Base-by-base conservation (phyloP, 2,888 invertebrate genomes). In the Lasioglossum figueresi region DNA sequence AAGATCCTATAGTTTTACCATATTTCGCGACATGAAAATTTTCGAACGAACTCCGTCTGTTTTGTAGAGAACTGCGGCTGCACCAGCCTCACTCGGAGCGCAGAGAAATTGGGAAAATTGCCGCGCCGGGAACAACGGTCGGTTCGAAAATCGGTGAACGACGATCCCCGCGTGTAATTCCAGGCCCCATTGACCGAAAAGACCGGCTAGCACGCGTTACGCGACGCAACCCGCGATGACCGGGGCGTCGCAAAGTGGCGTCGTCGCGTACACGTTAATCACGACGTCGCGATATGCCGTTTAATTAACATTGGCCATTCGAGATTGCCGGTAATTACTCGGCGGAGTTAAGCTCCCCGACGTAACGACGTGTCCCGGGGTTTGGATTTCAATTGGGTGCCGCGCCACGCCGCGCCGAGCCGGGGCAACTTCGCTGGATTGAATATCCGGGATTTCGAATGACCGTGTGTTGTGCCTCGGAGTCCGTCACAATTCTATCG, bases 381-480 rank as follows among this genome's bases (percentile, higher is more conserved):
- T 76, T 68, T 68, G 45, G 76, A 76, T 76, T 76, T 76, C 76
- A 31, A 76, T 76, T 45, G 76, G 63, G 34, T 31, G 40, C 48
- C 16, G 45, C 6, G 37, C 37, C 8, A 8, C 12, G 43, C 14
- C 43, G 43, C 45, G 43, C 14, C 43, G 43, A 4, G 14, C 27
- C 59, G 75, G 52, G 75, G 31, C 56, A 59, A 59, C 59, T 45
- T 45, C 43, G 34, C 43, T n/a, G 63, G 45, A 66, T 66, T 45
- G 45, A 76, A 76, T 66, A 34, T 76, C 63, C 66, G 63, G 76
- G 76, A 76, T 66, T 76, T 66, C 45, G 66, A 45, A 34, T 16
- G 45, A 48, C 19, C 76, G 52, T 52, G 45, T 76, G 34, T 37
- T 23, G 45, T 14, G 45, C 6, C 23, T 31, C 43, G 52, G 19